These are phyloP conservation scores for Xestia xanthographa DNA, from an alignment of 2,888 invertebrate genomes.

Conservation along the genomic window DNA sequence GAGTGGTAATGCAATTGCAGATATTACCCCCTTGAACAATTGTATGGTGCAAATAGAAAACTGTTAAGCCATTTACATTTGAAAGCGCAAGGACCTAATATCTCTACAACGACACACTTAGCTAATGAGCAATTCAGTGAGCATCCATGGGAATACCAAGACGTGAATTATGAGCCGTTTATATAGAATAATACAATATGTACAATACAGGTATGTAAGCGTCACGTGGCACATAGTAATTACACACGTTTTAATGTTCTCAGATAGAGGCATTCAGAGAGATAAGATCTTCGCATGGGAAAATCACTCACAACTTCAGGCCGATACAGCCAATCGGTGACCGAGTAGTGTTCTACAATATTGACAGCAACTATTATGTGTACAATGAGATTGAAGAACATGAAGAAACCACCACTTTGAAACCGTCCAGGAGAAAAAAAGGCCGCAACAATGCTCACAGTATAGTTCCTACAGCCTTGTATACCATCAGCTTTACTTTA, in stretches of 20 bases:
- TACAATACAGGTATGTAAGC: slow-evolving; percentile 2
- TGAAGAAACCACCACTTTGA: slow-evolving; percentile 71
- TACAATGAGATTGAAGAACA: slow-evolving; percentile 86
- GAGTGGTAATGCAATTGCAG: slow-evolving; percentile 18
- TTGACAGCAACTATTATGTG: slow-evolving; percentile 85
- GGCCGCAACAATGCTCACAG: slow-evolving; percentile 67
- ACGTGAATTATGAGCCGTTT: slow-evolving; percentile 14
- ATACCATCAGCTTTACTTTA: slow-evolving; percentile 58
- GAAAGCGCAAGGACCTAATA: slow-evolving; percentile 19
- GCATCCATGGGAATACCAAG: slow-evolving; percentile 5
- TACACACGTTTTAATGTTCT: slow-evolving; percentile 68
- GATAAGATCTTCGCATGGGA: slow-evolving; percentile 92
- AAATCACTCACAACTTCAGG: slow-evolving; percentile 94
- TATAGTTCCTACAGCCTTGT: slow-evolving; percentile 46
- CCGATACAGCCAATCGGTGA: slow-evolving; percentile 95
- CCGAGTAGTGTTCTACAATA: slow-evolving; percentile 91
- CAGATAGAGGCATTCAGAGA: slow-evolving; percentile 94
- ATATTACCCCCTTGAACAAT: neutral
- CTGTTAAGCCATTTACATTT: slow-evolving; percentile 18
- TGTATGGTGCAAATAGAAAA: slow-evolving; percentile 6
- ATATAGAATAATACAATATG: slow-evolving; percentile 9
- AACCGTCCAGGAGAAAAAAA: slow-evolving; percentile 72
- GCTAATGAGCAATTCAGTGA: slow-evolving; percentile 14
- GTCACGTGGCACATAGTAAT: slow-evolving; percentile 23
- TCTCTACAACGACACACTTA: slow-evolving; percentile 9